Conservation (phyloP, 2,797 vertebrate genomes). For the Allobates femoralis region DNA sequence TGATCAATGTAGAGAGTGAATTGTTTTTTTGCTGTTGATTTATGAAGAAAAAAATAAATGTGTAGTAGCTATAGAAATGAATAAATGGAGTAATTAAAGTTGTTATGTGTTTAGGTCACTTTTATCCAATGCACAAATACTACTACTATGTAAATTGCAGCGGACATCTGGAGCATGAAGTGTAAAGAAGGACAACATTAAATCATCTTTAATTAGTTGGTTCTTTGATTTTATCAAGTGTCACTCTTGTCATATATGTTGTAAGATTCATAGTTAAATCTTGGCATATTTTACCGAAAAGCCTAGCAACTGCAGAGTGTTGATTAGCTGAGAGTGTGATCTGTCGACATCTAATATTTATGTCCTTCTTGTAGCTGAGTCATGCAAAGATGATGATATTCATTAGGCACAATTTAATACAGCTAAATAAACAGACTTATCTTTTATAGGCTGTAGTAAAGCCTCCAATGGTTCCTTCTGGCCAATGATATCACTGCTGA, state of each 20-base stretch:
- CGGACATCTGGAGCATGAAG: background rate
- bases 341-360: conserved; percentile 1
- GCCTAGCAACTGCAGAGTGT: background rate
- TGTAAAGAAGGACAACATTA: background rate
- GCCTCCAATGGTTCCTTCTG: background rate
- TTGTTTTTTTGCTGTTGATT: too few species aligned
- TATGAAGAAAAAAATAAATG: too few species aligned
- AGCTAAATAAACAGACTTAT: conserved; percentile 27
- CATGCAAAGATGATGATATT: conserved; percentile 15
- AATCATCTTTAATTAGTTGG: background rate
- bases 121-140: too few species aligned
- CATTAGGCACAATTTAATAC: background rate
- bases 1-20: too few species aligned
- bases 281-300: background rate
- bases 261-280: background rate
- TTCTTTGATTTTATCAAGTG: background rate
- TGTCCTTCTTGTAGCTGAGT: background rate
- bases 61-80: too few species aligned
- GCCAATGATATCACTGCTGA: background rate
- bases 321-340: conserved; percentile 8
- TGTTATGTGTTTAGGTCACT: too few species aligned
- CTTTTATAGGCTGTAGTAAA: conserved; percentile 6
- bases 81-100: too few species aligned
- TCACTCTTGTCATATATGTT: conserved; percentile 5
- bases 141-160: too few species aligned